Evolutionary conservation across 2,888 invertebrate species (phyloP), one percentile per base, ranked within the genome.

Genomic region (Chromoteleia sp.): DNA sequence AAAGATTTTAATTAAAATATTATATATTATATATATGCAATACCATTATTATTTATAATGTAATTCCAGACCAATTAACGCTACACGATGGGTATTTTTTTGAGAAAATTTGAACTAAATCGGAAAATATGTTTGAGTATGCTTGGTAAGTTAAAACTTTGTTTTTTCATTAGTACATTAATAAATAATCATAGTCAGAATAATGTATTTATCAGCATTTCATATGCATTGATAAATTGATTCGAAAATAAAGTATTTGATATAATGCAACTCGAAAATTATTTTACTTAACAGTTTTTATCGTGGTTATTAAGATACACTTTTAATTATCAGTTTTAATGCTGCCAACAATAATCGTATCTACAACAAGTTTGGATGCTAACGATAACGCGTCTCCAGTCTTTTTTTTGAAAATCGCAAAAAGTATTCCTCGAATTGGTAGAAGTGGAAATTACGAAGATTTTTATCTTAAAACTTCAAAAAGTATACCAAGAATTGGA

Each of bases 331-430:
- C 10, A 65, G 65, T 50, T 65, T 50, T 25, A 15, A 10, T n/a
- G n/a, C 33, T 61, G 10, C 2, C 61, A 1, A 29, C 54, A 33
- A 6, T 52, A 17, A 54, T 50, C 30, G 50, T 19, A 29, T 30
- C 59, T 0, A 15, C 45, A 7, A 39, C 39, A 15, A 43, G 12
- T 43, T 19, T 39, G 15, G 48, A 77, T 19, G 19, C 17, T 5
- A 63, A 1, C 4, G 5, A 61, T 43, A 88, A 87, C 0, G 86
- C 88, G 2, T 91, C 91, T 0, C 25, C 25, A 25, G 88, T 89
- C 0, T 91, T 91, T 68, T 91, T 90, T 36, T 61, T 91, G 1
- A 91, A 91, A 84, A 90, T 90, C 25, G 91, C 89, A 0, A 91
- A 91, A 78, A 89, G 86, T 12, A 85, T 91, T 17, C 91, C 88